phyloP scores from a whole-genome alignment of 2,797 vertebrate genomes.

The Anguilla marmorata region DNA sequence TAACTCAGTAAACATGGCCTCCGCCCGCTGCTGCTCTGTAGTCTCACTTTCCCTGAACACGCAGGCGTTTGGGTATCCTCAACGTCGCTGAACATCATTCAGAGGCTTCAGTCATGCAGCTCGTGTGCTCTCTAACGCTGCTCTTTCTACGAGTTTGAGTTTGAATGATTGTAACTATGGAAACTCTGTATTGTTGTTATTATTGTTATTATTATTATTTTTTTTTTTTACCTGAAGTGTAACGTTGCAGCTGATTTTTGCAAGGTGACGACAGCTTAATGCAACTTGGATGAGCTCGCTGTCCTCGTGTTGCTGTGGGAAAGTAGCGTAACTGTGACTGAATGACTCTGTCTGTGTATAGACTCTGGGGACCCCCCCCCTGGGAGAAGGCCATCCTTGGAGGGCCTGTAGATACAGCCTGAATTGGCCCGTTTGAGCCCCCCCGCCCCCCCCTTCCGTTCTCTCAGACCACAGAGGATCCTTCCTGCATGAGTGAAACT shows the following conservation, averaged over 20 bases:
- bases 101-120: constrained; percentile 15
- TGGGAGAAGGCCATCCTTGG: neutral
- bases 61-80: neutral
- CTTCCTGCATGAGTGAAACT: neutral
- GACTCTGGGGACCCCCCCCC: neutral
- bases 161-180: constrained; percentile 8
- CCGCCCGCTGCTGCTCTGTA: neutral
- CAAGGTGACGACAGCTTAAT: neutral
- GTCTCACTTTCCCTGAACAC: neutral
- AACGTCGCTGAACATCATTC: neutral
- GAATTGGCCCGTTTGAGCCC: neutral
- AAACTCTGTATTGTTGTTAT: neutral
- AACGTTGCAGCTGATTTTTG: neutral
- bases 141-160: constrained; percentile 15
- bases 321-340: neutral
- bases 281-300: neutral
- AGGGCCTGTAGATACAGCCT: neutral
- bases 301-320: neutral
- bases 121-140: neutral
- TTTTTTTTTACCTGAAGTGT: neutral
- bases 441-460: neutral
- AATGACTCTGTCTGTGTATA: neutral
- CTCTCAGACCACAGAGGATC: constrained; percentile 8
- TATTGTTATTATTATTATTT: neutral
- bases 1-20: neutral